Base-by-base conservation (phyloP, 2,888 invertebrate species). In the Brenthis hecate region DNA sequence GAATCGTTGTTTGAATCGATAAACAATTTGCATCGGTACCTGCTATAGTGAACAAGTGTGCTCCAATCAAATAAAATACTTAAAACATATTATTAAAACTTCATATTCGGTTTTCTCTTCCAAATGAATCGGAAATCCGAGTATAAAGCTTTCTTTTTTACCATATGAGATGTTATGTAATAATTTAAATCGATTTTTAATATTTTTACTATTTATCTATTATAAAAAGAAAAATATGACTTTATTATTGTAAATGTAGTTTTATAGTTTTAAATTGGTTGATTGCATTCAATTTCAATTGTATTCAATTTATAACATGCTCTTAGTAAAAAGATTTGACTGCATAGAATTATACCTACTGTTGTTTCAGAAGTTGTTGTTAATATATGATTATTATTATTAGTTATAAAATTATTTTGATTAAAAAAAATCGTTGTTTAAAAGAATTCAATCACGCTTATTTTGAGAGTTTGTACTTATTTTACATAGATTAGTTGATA, bases 321-420 rank as follows among this genome's bases (percentile, higher is more conserved):
- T 68, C 62, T 71, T 72, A 81, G 80, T 78, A 78, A 82, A 43
- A 85, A 89, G 92, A 92, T 92, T 92, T 92, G 91, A 91, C 92
- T 92, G 92, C 92, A 91, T 92, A 86, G 89, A 91, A 89, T 87
- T 84, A 78, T 79, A 76, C 72, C 70, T 54, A 43, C 56, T 66
- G 23, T 58, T 58, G 53, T 66, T 60, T 66, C 36, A 62, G n/a
- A 50, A 60, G 48, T 48, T 60, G 14, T 48, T 28, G 32, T 60
- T 23, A 50, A n/a, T 28, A 2, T 28, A 13, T 11, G 14, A 28
- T 50, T 11, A 14, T 28, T 60, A 6, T 23, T 60, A 48, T 50
- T 43, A 43, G 11, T 43, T 43, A 28, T n/a, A 4, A 48, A n/a
- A 50, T 48, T 60, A 60, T 28, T 50, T 47, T 60, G 28, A 50